Evolutionary conservation across 2,888 invertebrate genomes (phyloP).

Genomic region (Amiota minor): DNA sequence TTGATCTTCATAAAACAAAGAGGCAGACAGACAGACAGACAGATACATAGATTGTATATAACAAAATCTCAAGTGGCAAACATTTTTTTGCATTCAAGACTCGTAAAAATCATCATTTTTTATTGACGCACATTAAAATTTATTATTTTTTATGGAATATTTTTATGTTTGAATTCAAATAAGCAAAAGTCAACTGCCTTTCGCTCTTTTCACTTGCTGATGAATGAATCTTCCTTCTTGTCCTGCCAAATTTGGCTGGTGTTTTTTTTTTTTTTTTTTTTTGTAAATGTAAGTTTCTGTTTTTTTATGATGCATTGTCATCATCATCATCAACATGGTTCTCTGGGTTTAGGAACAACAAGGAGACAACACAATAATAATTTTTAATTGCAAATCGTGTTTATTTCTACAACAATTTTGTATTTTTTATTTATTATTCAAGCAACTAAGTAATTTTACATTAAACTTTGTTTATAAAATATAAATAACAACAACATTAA

Average conservation of each 20-base stretch:
- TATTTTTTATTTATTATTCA: too few relatives aligned
- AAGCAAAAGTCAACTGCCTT: too few relatives aligned
- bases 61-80: slow-evolving; percentile 4
- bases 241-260: background rate
- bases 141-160: slow-evolving; percentile 19
- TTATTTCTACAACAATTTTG: background rate
- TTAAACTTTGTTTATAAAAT: too few relatives aligned
- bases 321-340: too few relatives aligned
- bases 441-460: too few relatives aligned
- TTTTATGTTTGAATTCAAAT: background rate
- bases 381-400: slow-evolving; percentile 28
- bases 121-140: slow-evolving; percentile 26
- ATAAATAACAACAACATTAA: too few relatives aligned
- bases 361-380: slow-evolving; percentile 1
- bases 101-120: slow-evolving; percentile 19
- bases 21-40: background rate
- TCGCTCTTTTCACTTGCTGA: too few relatives aligned
- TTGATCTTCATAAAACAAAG: background rate
- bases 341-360: background rate
- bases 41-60: background rate
- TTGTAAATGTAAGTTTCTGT: background rate
- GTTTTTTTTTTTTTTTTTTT: background rate
- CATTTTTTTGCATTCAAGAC: slow-evolving; percentile 12
- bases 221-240: background rate
- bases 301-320: background rate